Base-by-base conservation (phyloP, 1,140 invertebrate species). In the Teleopsis dalmanni region DNA sequence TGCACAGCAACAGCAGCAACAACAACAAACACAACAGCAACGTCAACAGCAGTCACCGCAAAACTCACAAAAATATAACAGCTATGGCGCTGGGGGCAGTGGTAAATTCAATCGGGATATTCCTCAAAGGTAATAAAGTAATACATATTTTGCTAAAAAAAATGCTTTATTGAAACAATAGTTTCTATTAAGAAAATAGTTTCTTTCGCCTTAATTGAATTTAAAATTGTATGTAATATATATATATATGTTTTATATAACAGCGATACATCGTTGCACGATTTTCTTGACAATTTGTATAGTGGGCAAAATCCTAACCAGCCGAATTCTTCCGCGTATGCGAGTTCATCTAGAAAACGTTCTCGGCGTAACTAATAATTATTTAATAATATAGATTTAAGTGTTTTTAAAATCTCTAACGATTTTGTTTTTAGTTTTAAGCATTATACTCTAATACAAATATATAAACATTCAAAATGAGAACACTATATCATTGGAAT, bases 1-100 rank as follows among this genome's bases (percentile, higher is more conserved):
- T 31, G 77, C 77, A 38, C 73, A 77, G 53, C 72, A 77, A 43
- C 74, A 77, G 36, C 70, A 76, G 45, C 74, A 75, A n/a, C 56
- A 58, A 11, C 62, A 69, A 18, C 57, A 67, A 16, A 58, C 65
- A 22, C 60, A 66, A 19, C 54, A 60, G 9, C 56, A 65, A 16
- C 55, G 56, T 36, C 57, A 55, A 16, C 57, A 60, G 7, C 54
- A 52, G 13, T 23, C 43, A 51, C 14, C 59, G 60, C 21, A 59
- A 56, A 26, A 34, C 54, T 6, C 63, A 58, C n/a, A n/a, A n/a
- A n/a, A n/a, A n/a, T n/a, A n/a, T n/a, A n/a, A 16, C n/a, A n/a
- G n/a, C n/a, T n/a, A n/a, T n/a, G n/a, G n/a, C n/a, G n/a, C 27
- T 52, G 40, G n/a, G n/a, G 38, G 49, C 13, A 56, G 52, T 43